Evolutionary conservation across 2,113 vertebrate species (phyloP).

Genomic region (Notarius quadriscutis): DNA sequence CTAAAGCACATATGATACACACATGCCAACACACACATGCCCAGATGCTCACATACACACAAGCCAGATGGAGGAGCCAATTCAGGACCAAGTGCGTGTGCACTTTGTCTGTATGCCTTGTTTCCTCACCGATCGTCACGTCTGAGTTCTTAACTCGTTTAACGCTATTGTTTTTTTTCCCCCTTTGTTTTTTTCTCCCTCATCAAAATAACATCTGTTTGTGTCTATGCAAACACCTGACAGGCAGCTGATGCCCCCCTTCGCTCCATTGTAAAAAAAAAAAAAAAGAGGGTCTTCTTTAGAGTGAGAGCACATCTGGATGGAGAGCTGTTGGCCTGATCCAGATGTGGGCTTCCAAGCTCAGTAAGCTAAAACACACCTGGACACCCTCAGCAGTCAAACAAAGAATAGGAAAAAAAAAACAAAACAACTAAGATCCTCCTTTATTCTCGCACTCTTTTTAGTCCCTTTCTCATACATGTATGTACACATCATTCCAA

Average conservation of each 20-base stretch:
- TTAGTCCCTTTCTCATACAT: not conserved
- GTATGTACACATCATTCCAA: not conserved
- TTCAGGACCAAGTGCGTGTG: constrained; percentile 36
- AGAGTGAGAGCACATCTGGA: constrained; percentile 59
- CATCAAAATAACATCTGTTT: constrained; percentile 80
- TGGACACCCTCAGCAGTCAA: constrained; percentile 48
- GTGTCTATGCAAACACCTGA: constrained; percentile 72
- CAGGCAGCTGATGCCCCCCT: constrained; percentile 68
- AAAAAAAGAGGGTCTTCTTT: constrained; percentile 34
- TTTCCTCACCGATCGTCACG: constrained; percentile 64
- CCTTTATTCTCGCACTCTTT: not conserved
- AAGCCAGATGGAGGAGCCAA: constrained; percentile 67
- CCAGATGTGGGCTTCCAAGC: constrained; percentile 56
- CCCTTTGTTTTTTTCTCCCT: constrained; percentile 59
- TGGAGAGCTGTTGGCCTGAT: constrained; percentile 47
- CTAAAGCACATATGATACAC: constrained; percentile 32
- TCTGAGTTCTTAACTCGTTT: constrained; percentile 63
- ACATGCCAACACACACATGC: constrained; percentile 46
- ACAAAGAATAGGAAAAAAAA: constrained; percentile 15
- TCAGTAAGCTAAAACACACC: constrained; percentile 54
- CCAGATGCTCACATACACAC: constrained; percentile 51
- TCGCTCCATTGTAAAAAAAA: constrained; percentile 41
- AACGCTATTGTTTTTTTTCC: constrained; percentile 61
- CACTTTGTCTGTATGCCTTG: constrained; percentile 43
- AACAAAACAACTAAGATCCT: not conserved